Evolutionary conservation across 2,113 vertebrate genomes (phyloP).

Genomic region (Xenotilapia leptura): DNA sequence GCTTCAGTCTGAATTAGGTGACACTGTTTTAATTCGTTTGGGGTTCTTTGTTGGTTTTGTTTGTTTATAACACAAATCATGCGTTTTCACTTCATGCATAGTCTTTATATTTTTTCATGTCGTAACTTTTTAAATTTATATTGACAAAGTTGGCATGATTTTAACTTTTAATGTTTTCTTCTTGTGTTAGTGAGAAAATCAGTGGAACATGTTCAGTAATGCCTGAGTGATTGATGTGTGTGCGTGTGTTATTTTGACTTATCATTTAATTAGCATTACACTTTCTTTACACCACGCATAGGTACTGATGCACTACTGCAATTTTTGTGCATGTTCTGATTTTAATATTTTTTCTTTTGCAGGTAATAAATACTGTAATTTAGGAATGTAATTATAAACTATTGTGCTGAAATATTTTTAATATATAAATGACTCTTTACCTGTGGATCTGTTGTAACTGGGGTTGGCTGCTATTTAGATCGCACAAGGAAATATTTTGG

Average conservation of each 20-base stretch:
- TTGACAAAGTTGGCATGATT: background rate
- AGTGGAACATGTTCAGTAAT: background rate
- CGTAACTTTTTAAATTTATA: background rate
- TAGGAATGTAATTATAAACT: conserved; percentile 75
- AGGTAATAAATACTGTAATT: conserved; percentile 59
- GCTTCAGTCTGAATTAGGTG: background rate
- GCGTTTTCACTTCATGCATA: background rate
- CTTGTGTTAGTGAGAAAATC: background rate
- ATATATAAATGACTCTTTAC: conserved; percentile 53
- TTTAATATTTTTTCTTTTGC: conserved; percentile 47
- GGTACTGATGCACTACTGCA: conserved; percentile 76
- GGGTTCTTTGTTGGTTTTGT: background rate
- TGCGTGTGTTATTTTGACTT: background rate
- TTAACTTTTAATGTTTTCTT: background rate
- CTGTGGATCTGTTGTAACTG: conserved; percentile 68
- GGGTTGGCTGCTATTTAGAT: conserved; percentile 78
- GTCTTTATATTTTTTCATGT: background rate
- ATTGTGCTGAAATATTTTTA: conserved; percentile 78
- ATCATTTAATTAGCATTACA: background rate
- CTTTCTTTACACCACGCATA: conserved; percentile 58
- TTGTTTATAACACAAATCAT: background rate
- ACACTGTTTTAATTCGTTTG: background rate
- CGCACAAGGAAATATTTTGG: conserved; percentile 74
- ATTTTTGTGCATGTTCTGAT: conserved; percentile 28
- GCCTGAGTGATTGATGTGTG: background rate